Base-by-base conservation (phyloP, 2,888 invertebrate genomes). In the Drosophila tripunctata region DNA sequence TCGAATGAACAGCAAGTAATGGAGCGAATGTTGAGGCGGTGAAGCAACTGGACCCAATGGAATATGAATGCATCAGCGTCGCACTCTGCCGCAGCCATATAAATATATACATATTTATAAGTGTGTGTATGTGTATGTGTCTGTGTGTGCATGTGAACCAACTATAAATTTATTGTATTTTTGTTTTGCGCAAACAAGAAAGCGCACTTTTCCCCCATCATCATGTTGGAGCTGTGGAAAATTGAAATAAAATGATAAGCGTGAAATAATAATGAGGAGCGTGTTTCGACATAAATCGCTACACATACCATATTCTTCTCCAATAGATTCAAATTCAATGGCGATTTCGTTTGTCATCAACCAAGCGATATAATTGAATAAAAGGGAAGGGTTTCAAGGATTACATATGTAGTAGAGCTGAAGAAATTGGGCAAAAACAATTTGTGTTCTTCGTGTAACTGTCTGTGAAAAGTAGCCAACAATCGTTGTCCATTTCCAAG, bases 211-310 rank as follows among this genome's bases (percentile, higher is more conserved):
- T 17, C 51, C 47, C 7, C 7, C n/a, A 21, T 6, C 43, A 19
- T 22, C 3, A 12, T 50, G 35, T 19, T 10, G 12, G n/a, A 31
- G 19, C 21, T 43, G 24, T 15, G 30, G 19, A 50, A 75, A 80
- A 86, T 82, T 78, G 76, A 83, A 87, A 88, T 88, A 78, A 88
- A 88, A 87, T 78, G 88, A 80, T 88, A 83, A 78, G 83, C 83
- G 69, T 88, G 69, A 87, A 87, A 87, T 81, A 78, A 87, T 85
- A 76, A 85, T 88, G 87, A 85, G 71, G 67, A 75, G 79, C 86
- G 86, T 86, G 86, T 85, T 87, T 57, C 70, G 64, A 79, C 87
- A 86, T 86, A 88, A 86, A 82, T 88, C 83, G 69, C 36, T 35
- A 41, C 14, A 44, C 38, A 55, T n/a, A n/a, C n/a, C n/a, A n/a